phyloP scores from a whole-genome alignment of 1,140 invertebrate species.

The Campoletis sonorensis region DNA sequence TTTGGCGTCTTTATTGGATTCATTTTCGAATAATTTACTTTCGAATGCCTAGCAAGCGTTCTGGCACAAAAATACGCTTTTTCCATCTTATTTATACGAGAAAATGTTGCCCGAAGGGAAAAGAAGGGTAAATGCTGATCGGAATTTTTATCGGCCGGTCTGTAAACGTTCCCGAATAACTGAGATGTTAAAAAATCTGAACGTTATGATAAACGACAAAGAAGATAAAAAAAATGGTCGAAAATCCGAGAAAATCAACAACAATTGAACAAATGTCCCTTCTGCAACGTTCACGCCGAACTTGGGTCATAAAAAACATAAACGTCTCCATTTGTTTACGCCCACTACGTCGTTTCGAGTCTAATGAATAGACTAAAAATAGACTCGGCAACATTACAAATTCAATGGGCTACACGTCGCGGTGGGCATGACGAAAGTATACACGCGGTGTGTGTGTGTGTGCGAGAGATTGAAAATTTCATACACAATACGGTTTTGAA shows the following conservation, averaged over 20 bases:
- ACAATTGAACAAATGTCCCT: slow-evolving; percentile 31
- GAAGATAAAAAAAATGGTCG: slow-evolving; percentile 21
- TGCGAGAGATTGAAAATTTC: not conserved
- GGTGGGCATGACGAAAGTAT: not conserved
- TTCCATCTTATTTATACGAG: too few species aligned
- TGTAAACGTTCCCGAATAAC: slow-evolving; percentile 47
- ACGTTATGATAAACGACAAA: slow-evolving; percentile 46
- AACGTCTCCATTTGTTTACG: slow-evolving; percentile 56
- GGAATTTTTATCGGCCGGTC: not conserved
- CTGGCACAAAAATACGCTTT: too few species aligned
- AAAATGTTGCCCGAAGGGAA: too few species aligned
- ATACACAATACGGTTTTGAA: not conserved
- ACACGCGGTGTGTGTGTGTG: not conserved
- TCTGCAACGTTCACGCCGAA: slow-evolving; percentile 59
- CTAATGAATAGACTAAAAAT: slow-evolving; percentile 55
- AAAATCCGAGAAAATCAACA: slow-evolving; percentile 14
- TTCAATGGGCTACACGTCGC: not conserved
- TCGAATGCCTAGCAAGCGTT: too few species aligned
- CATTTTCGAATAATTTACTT: too few species aligned
- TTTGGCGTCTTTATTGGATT: too few species aligned
- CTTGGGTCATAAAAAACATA: slow-evolving; percentile 56
- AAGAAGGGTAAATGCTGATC: not conserved
- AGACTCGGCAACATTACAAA: slow-evolving; percentile 28
- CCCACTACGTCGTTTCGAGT: slow-evolving; percentile 53
- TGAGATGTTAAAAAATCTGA: slow-evolving; percentile 52